Percentiles rank a stretch among this genome's conserved stretches.
phyloP scores from a whole-genome alignment of 1,140 invertebrate genomes.

The Proctacanthus coquilletti region DNA sequence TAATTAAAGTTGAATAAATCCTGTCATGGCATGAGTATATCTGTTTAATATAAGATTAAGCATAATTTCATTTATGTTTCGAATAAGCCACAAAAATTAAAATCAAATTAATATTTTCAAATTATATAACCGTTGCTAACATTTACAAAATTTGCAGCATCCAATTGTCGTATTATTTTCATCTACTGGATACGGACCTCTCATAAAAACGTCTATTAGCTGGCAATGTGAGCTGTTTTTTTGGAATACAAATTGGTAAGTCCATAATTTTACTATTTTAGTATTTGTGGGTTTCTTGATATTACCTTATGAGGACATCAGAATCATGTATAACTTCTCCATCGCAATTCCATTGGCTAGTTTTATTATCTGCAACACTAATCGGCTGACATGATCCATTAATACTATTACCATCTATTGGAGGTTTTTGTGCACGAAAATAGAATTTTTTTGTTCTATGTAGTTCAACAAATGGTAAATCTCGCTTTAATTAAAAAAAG shows the following conservation, averaged over 20 bases:
- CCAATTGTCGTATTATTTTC: no score
- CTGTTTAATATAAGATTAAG: no score
- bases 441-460: slow-evolving; percentile 57
- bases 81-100: no score
- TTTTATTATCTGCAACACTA: slow-evolving; percentile 9
- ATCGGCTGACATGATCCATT: slow-evolving; percentile 23
- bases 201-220: slow-evolving; percentile 38
- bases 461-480: slow-evolving; percentile 59
- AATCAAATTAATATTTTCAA: no score
- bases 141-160: no score
- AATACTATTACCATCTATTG: slow-evolving; percentile 18
- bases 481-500: slow-evolving; percentile 40
- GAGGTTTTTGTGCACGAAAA: slow-evolving; percentile 38
- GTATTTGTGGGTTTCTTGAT: neutral
- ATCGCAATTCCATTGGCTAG: slow-evolving; percentile 74
- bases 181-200: slow-evolving; percentile 30
- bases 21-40: no score
- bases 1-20: no score
- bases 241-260: neutral
- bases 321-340: slow-evolving; percentile 59
- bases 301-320: slow-evolving; percentile 52
- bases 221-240: slow-evolving; percentile 33
- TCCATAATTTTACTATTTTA: neutral
- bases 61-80: no score
- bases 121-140: no score